These are phyloP conservation scores for Melanotaenia pygmaea DNA, from an alignment of 2,797 vertebrate species.

Conservation along the genomic window DNA sequence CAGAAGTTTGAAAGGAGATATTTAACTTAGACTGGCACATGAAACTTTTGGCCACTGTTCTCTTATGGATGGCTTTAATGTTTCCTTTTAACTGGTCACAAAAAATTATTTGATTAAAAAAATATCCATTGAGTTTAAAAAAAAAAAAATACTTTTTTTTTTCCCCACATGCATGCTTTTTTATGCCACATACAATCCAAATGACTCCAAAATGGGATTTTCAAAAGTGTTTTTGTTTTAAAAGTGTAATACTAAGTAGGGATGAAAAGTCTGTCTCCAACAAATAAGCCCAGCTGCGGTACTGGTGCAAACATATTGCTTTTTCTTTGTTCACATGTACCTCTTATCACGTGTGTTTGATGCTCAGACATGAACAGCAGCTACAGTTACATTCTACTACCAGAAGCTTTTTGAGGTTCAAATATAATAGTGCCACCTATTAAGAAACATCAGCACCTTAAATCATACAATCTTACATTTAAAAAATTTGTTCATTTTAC, in stretches of 20 bases:
- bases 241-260: constrained; percentile 60
- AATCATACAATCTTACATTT: constrained; percentile 81
- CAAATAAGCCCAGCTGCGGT: constrained; percentile 28
- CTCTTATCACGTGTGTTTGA: constrained; percentile 36
- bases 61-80: background rate
- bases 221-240: constrained; percentile 51
- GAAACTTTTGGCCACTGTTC: background rate
- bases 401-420: constrained; percentile 67
- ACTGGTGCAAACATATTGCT: constrained; percentile 73
- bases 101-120: background rate
- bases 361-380: constrained; percentile 69
- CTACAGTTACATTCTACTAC: constrained; percentile 77
- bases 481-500: constrained; percentile 80
- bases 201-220: constrained; percentile 32
- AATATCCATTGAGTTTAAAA: background rate
- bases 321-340: constrained; percentile 64
- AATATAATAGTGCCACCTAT: constrained; percentile 70
- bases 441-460: constrained; percentile 82
- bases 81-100: constrained; percentile 22
- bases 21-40: background rate
- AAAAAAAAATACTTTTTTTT: constrained; percentile 32
- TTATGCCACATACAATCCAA: constrained; percentile 59
- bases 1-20: background rate
- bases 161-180: constrained; percentile 68
- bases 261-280: constrained; percentile 39